Percentiles rank a stretch among this genome's conserved stretches.
Conservation (phyloP, 2,888 invertebrate species). For the Hirtodrosophila confusa region DNA sequence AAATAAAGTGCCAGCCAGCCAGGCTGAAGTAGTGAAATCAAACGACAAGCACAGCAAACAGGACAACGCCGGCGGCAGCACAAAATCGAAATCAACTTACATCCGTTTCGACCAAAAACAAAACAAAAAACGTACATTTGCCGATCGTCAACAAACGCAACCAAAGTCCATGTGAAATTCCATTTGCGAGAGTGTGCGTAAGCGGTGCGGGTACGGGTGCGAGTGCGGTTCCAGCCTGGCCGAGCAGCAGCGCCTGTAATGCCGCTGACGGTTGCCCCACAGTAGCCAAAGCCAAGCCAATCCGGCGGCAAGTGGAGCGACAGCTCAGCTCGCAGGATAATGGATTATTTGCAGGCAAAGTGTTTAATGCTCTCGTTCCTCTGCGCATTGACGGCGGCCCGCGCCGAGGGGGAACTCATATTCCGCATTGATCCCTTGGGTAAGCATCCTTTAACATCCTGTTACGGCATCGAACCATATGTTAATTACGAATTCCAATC, state of each 20-base stretch:
- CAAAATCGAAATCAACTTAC: constrained; percentile 43
- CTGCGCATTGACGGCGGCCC: constrained; percentile 66
- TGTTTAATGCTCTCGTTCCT: constrained; percentile 76
- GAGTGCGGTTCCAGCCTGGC: constrained; percentile 6
- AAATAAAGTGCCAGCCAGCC: constrained; percentile 31
- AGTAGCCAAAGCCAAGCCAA: constrained; percentile 13
- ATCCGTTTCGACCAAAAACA: constrained; percentile 10
- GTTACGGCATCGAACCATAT: constrained; percentile 7
- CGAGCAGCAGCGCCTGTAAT: constrained; percentile 32
- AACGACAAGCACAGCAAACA: constrained; percentile 19
- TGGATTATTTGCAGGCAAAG: constrained; percentile 78
- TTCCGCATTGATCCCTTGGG: constrained; percentile 84
- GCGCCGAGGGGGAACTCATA: constrained; percentile 80
- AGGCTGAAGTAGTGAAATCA: constrained; percentile 13
- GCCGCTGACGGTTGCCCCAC: constrained; percentile 31
- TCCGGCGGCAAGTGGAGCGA: constrained; percentile 27
- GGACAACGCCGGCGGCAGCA: constrained; percentile 34
- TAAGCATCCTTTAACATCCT: constrained; percentile 62
- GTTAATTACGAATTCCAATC: constrained; percentile 29
- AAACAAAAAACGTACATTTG: constrained; percentile 12
- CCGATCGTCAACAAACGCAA: constrained; percentile 1
- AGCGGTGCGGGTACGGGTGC: constrained; percentile 11
- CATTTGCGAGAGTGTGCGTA: constrained; percentile 8
- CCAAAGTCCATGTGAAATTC: constrained; percentile 41
- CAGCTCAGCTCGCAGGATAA: constrained; percentile 60